Conservation (phyloP, 2,888 invertebrate species). For the Synanthedon tipuliformis region DNA sequence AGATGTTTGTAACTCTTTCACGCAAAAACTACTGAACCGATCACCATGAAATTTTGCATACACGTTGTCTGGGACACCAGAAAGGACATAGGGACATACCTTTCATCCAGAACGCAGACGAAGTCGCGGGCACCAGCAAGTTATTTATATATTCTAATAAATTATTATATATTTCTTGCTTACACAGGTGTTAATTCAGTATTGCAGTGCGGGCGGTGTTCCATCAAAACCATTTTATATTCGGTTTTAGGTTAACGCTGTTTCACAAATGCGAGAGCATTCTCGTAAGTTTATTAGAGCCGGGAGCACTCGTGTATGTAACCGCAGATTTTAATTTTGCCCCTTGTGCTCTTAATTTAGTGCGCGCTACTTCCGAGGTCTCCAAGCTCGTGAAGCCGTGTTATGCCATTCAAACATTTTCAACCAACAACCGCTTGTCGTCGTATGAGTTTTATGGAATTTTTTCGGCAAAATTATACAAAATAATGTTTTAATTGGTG, state of each 20-base stretch:
- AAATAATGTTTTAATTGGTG: too few species aligned
- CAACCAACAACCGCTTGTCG: not conserved
- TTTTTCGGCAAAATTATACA: not conserved
- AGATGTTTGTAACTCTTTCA: too few species aligned
- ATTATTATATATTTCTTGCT: too few species aligned
- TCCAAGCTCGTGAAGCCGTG: constrained; percentile 1
- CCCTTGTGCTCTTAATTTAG: constrained; percentile 40
- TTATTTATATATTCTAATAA: too few species aligned
- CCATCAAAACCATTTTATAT: not conserved
- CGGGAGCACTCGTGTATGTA: constrained; percentile 28
- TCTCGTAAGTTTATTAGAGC: constrained; percentile 41
- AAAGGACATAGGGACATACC: too few species aligned
- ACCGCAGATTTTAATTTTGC: constrained; percentile 49
- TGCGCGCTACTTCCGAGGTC: constrained; percentile 22
- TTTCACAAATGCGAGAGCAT: constrained; percentile 6
- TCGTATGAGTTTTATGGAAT: not conserved
- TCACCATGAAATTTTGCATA: too few species aligned
- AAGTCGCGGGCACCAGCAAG: too few species aligned
- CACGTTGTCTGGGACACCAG: too few species aligned
- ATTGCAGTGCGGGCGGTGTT: not conserved
- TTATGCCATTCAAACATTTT: not conserved
- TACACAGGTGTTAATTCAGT: too few species aligned
- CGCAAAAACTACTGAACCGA: too few species aligned
- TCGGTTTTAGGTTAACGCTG: not conserved
- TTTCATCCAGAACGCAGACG: too few species aligned